Evolutionary conservation across 1,140 invertebrate genomes (phyloP), one percentile per base, ranked within the genome.

Genomic region (Drosophila melanica): DNA sequence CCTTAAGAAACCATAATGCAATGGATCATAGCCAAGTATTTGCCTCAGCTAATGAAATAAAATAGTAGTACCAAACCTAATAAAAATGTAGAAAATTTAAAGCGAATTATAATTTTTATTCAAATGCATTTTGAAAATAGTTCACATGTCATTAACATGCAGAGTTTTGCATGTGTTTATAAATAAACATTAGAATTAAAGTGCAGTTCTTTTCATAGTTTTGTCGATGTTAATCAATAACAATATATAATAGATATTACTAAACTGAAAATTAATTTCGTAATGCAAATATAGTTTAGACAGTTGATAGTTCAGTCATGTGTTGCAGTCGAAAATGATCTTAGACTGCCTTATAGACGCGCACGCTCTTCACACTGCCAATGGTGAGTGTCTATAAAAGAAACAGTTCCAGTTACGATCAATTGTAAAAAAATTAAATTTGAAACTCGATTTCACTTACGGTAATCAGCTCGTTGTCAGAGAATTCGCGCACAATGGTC

Each of bases 391-490:
- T 93, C 95, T 96, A 93, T 64, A 65, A 77, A n/a, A 47, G 30
- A 42, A 23, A 67, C 30, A 42, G 16, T 23, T 23, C 4, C 20
- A n/a, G n/a, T 51, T 57, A 41, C 18, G 30, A 68, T 5, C 41
- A 18, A 8, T n/a, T 23, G 12, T 33, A n/a, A n/a, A 39, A 7
- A 6, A 27, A 7, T 27, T 4, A 23, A 27, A 7, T 27, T n/a
- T 1, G n/a, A 1, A 57, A 55, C 14, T 8, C 27, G 12, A 50
- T 9, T 8, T 91, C 3, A 77, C 90, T 81, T 74, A 91, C 90
- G 44, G 95, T 95, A 87, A 95, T 96, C 92, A 97, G 92, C 92
- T 96, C 95, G 75, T 94, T 94, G 45, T 94, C 94, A 37, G 93
- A 93, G 79, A 95, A 95, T 84, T 95, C 95, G 75, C 95, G 93